Conservation (phyloP, 2,113 vertebrate species). For the Megalops atlanticus region DNA sequence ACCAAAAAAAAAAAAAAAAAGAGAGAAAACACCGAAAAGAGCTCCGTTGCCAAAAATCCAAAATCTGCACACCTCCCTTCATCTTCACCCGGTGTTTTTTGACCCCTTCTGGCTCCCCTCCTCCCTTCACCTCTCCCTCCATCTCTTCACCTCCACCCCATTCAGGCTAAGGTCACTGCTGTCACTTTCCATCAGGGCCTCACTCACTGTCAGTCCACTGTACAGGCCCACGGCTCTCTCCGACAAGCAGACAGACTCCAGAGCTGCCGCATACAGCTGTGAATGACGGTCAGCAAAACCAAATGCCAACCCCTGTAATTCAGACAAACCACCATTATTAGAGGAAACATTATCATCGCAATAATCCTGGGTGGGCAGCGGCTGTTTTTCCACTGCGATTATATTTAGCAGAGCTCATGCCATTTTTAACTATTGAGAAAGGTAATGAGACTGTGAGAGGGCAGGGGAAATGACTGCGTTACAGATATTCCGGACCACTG, state of each 20-base stretch:
- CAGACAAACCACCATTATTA: constrained; percentile 63
- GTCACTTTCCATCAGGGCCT: constrained; percentile 1
- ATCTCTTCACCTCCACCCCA: not conserved
- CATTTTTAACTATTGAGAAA: constrained; percentile 61
- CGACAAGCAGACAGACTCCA: not conserved
- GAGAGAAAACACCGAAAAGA: constrained; percentile 20
- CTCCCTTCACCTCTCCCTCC: not conserved
- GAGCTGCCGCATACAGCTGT: constrained; percentile 16
- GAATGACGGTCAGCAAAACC: constrained; percentile 29
- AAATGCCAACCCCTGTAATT: constrained; percentile 64
- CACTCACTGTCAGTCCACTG: not conserved
- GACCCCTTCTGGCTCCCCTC: constrained; percentile 16
- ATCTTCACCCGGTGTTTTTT: constrained; percentile 41
- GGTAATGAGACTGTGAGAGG: constrained; percentile 58
- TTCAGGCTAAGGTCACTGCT: not conserved
- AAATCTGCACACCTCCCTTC: constrained; percentile 32
- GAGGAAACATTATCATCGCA: constrained; percentile 70
- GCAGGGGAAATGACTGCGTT: constrained; percentile 45
- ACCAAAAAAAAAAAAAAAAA: constrained; percentile 25
- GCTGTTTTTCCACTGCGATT: constrained; percentile 19
- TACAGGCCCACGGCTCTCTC: constrained; percentile 15
- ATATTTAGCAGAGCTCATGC: constrained; percentile 64
- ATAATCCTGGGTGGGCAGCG: constrained; percentile 67
- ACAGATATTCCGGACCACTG: not conserved
- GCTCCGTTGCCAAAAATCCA: constrained; percentile 49